Evolutionary conservation across 1,140 invertebrate species (phyloP), one percentile per base, ranked within the genome.

Genomic region (Brachionus rubens): DNA sequence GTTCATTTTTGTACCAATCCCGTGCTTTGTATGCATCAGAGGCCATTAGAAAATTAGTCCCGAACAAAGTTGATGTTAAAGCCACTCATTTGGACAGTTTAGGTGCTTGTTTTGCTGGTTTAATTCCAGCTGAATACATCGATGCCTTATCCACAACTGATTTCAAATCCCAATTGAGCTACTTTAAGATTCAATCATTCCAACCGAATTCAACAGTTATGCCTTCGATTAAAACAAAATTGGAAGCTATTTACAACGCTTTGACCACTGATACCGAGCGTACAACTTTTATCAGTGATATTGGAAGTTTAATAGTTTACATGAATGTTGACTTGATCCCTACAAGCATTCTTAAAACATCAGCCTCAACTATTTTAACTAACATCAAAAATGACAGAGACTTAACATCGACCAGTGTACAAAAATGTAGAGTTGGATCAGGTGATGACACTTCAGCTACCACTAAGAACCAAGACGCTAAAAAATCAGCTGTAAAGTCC

Each of bases 1-100:
- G 59, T 28, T 46, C 59, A 43, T 65, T 65, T 65, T 65, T 65
- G 24, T 43, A 65, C 16, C 41, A 19, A 65, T 41, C 59, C 3
- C 16, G 59, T 5, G 59, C 10, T 16, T 10, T 24, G 12, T 65
- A 65, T 24, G 36, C 59, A 3, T 12, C 24, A 21, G 33, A 65
- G 24, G 59, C 59, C 12, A 65, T 65, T 24, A 65, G 43, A n/a
- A 43, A 65, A 43, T 65, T 65, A 21, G 59, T 43, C 0, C 3
- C n/a, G 1, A 12, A 36, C 16, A 19, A 36, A 26, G 24, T 9
- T 3, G 2, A 33, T 2, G 43, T 65, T 41, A 65, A 9, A 41
- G 40, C 59, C 14, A 43, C 21, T 14, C 59, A 65, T 65, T 65
- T 65, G 36, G 41, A 19, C 12, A 43, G 19, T 24, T 24, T 65